Evolutionary conservation across 2,888 invertebrate genomes (phyloP), one percentile per base, ranked within the genome.

Genomic region (Dasypolia templi): DNA sequence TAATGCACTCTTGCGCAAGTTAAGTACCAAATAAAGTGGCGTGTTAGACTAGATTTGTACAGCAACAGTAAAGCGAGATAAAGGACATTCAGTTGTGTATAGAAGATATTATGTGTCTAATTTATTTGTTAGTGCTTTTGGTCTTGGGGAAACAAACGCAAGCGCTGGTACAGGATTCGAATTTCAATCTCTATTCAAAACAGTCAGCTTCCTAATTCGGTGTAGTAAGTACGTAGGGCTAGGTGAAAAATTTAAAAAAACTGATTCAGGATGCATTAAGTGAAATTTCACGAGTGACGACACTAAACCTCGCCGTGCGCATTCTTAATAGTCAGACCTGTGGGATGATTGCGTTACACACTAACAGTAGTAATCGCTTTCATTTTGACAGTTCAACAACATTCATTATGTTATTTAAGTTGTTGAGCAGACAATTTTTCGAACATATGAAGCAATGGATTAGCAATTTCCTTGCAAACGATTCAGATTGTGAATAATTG

Each of bases 1-100:
- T 81, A 83, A 75, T 74, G 75, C 82, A 79, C 84, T 85, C 75
- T 87, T 87, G 81, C 81, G 79, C 85, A 87, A 87, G 46, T 77
- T 51, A 62, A 83, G 69, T 74, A 76, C 79, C 79, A 63, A 86
- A 86, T 87, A 85, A 78, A 83, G 75, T 70, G 69, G 70, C 61
- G 73, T 66, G 72, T 74, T 70, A 72, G 53, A 66, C 77, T 73
- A 73, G 71, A 78, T 82, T 84, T 86, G 73, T 70, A 42, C 51
- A 56, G 65, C 39, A 58, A 67, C 39, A 44, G 32, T 69, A 46
- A 70, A 64, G 35, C 51, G 49, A 73, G 72, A 67, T 84, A 84
- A 72, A 68, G 53, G 53, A 70, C 53, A 81, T 71, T 77, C 56
- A 26, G 46, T 29, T 73, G 19, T 58, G 69, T 64, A 49, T 70